These are phyloP conservation scores for Leucozona laternaria DNA, from an alignment of 2,888 invertebrate species.

Conservation along the genomic window DNA sequence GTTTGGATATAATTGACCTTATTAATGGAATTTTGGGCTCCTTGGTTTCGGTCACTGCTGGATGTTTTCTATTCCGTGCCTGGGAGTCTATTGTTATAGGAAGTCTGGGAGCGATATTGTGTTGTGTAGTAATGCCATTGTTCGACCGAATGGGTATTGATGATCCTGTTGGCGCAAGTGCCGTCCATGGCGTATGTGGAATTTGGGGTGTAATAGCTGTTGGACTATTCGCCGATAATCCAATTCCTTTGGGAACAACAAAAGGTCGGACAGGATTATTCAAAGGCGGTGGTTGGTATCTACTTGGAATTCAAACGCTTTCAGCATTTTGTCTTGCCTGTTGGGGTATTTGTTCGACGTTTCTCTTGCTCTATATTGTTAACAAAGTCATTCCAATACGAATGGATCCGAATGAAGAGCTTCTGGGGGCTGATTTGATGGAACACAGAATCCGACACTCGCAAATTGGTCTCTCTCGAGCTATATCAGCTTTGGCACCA, in stretches of 20 bases:
- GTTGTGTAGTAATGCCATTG: constrained; percentile 89
- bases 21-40: constrained; percentile 95
- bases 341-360: constrained; percentile 91
- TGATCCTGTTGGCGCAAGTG: constrained; percentile 93
- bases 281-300: constrained; percentile 94
- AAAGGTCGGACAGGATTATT: constrained; percentile 90
- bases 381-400: constrained; percentile 92
- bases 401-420: constrained; percentile 93
- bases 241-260: constrained; percentile 91
- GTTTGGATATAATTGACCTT: constrained; percentile 92
- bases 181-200: constrained; percentile 93
- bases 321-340: constrained; percentile 88
- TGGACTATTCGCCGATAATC: constrained; percentile 94
- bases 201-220: constrained; percentile 90
- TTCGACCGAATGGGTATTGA: constrained; percentile 92
- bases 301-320: constrained; percentile 92
- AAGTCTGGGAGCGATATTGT: constrained; percentile 89
- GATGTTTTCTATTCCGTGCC: constrained; percentile 92
- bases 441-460: constrained; percentile 92
- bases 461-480: constrained; percentile 88
- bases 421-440: constrained; percentile 94
- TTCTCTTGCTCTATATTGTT: constrained; percentile 90
- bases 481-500: constrained; percentile 89
- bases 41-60: constrained; percentile 94
- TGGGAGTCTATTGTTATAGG: constrained; percentile 95